Percentiles rank a stretch among this genome's conserved stretches.
Evolutionary conservation across 2,797 vertebrate genomes (phyloP).

Genomic region (Muscicapa comitata): DNA sequence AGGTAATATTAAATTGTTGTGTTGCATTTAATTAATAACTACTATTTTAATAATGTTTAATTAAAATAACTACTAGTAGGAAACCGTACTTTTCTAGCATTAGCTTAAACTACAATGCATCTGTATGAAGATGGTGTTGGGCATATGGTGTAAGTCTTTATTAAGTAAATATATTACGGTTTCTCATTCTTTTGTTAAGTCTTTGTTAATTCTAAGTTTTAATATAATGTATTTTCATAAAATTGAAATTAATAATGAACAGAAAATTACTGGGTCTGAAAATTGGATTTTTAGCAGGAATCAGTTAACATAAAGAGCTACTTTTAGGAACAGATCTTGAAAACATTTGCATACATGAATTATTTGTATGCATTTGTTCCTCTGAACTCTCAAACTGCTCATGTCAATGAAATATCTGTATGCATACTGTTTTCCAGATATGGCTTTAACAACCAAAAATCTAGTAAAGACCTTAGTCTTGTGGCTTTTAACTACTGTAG

Average conservation of each 20-base stretch:
- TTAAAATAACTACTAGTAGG: constrained; percentile 3
- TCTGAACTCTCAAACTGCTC: background rate
- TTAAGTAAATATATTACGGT: constrained; percentile 1
- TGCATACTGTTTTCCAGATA: background rate
- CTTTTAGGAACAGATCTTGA: background rate
- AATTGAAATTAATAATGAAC: background rate
- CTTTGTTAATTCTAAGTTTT: constrained; percentile 7
- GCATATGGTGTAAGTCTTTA: constrained; percentile 70
- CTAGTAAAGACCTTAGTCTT: background rate
- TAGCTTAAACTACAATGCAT: constrained; percentile 48
- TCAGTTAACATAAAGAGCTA: background rate
- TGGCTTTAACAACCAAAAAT: background rate
- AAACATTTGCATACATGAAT: background rate
- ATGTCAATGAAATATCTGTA: background rate
- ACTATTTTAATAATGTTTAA: too few species aligned
- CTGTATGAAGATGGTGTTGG: constrained; percentile 73
- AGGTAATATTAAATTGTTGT: constrained; percentile 46
- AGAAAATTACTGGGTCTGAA: constrained; percentile 13
- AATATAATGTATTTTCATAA: background rate
- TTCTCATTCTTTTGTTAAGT: constrained; percentile 13
- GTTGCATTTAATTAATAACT: constrained; percentile 31
- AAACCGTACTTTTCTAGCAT: background rate
- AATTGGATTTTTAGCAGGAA: background rate
- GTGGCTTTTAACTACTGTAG: background rate
- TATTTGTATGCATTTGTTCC: background rate